Evolutionary conservation across 2,113 vertebrate species (phyloP), one percentile per base, ranked within the genome.

Genomic region (Corydoras sp.): DNA sequence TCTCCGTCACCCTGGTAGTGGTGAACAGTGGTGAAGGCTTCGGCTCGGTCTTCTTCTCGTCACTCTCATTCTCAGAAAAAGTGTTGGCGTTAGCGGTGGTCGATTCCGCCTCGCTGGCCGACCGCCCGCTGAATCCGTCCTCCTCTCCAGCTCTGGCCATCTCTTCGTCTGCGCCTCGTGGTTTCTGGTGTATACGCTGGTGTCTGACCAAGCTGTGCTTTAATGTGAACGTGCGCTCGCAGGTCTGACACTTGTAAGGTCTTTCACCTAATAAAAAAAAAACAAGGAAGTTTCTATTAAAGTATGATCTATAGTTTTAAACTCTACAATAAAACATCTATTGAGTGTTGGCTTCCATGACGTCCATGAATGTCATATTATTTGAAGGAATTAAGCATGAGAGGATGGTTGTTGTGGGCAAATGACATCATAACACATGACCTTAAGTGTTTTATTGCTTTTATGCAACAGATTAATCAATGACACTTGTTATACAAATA

Each of bases 121-220:
- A 83, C n/a, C 72, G 72, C 2, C 81, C 77, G 3, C 72, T 76
- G 62, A 77, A 80, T 3, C 75, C 78, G 12, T 92, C 92, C 18
- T 93, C 92, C 12, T 90, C 80, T 3, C 62, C 91, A 29, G 56
- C 18, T 61, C 66, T 65, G 2, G 66, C 49, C 5, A 58, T 10
- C 2, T 70, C 76, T 9, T 31, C 71, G 14, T 74, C 76, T 6
- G 77, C 81, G 0, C 73, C 81, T 77, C 77, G 85, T 6, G 43
- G 77, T 86, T 95, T 95, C 89, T 91, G 92, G 82, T 95, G 93
- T 73, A 94, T 92, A 43, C 92, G 91, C 87, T 94, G 93, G 77
- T 95, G 93, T 51, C 93, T 90, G 64, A 95, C 93, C 61, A 95
- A 85, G 83, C 93, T 95, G 85, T 95, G 93, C 66, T 95, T 95